A percentile compares a stretch with the other conserved stretches of the same genome.
Evolutionary conservation across 2,113 vertebrate genomes (phyloP).

Genomic region (Eira barbara): DNA sequence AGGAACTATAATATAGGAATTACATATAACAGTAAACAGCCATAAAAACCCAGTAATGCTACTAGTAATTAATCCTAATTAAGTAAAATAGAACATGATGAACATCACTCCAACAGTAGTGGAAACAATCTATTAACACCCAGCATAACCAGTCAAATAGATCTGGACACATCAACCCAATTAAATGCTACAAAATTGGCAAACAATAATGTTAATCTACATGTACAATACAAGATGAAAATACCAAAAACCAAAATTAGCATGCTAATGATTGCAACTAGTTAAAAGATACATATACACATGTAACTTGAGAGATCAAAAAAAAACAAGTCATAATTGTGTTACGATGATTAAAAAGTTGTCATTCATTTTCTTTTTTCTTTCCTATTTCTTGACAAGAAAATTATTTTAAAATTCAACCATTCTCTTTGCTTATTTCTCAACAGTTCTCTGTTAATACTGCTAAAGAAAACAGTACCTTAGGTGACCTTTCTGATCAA

Average conservation of each 20-base stretch:
- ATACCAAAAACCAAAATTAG: neutral
- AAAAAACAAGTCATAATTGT: neutral
- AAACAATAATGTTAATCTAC: neutral
- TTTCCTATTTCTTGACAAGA: neutral
- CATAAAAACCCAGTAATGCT: neutral
- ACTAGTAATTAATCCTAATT: neutral
- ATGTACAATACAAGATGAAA: neutral
- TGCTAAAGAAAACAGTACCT: neutral
- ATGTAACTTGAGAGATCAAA: neutral
- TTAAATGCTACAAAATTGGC: neutral
- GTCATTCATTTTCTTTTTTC: neutral
- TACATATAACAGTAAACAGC: neutral
- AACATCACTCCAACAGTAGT: neutral
- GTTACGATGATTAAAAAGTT: neutral
- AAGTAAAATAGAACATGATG: neutral
- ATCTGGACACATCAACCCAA: neutral
- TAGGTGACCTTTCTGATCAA: neutral
- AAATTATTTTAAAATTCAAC: constrained; percentile 20
- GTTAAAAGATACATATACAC: neutral
- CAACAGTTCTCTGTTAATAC: neutral
- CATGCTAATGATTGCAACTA: neutral
- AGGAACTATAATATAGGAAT: constrained; percentile 28
- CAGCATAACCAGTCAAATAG: neutral
- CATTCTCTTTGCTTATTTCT: neutral
- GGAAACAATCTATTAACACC: neutral